These are phyloP conservation scores for Masticophis lateralis DNA, from an alignment of 2,797 vertebrate genomes.

Conservation along the genomic window DNA sequence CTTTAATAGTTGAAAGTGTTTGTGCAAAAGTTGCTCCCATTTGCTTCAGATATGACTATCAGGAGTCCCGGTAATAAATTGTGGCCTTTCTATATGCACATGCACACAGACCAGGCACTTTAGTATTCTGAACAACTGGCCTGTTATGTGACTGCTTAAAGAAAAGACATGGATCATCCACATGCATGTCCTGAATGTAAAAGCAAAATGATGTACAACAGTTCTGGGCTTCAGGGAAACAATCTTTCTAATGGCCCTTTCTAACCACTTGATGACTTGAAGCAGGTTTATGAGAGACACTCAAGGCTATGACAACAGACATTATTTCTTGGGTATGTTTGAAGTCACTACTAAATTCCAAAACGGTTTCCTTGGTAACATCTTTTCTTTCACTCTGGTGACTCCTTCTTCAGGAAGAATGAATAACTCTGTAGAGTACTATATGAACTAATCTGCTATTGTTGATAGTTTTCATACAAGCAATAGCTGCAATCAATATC, in stretches of 20 bases:
- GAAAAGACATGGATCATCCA: background rate
- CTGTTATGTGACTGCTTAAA: background rate
- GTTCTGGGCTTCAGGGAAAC: conserved; percentile 4
- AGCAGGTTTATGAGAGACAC: background rate
- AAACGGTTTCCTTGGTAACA: conserved; percentile 6
- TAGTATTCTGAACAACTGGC: background rate
- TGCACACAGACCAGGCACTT: background rate
- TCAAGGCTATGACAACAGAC: background rate
- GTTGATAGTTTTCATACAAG: background rate
- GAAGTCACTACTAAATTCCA: background rate
- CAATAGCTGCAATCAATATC: background rate
- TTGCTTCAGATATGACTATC: background rate
- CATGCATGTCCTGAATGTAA: background rate
- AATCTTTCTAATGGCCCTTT: background rate
- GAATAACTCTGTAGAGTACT: background rate
- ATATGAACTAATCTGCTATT: background rate
- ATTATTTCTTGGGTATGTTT: background rate
- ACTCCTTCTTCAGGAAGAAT: background rate
- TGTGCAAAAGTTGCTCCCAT: background rate
- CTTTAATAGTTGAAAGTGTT: background rate
- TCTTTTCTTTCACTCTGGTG: conserved; percentile 15
- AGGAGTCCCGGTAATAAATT: background rate
- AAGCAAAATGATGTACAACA: background rate
- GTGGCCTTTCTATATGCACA: background rate
- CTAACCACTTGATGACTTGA: background rate